Percentiles rank a stretch among this genome's conserved stretches.
Conservation (phyloP, 2,113 vertebrate genomes). For the Trachemys scripta region DNA sequence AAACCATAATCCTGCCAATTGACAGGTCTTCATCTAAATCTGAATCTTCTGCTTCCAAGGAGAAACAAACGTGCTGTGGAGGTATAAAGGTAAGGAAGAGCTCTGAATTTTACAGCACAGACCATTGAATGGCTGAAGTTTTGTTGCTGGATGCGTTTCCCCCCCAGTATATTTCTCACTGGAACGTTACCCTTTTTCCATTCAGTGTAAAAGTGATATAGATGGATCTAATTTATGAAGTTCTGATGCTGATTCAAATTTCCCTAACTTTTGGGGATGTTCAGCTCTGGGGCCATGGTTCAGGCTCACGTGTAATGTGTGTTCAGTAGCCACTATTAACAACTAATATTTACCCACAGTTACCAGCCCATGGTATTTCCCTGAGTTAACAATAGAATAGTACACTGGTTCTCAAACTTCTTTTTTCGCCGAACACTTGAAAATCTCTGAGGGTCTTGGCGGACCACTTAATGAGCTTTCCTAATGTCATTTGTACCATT, state of each 20-base stretch:
- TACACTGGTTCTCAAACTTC: not conserved
- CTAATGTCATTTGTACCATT: too few species aligned
- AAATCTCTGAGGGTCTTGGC: too few species aligned
- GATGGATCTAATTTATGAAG: not conserved
- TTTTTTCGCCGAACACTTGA: too few species aligned
- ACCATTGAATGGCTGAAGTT: not conserved
- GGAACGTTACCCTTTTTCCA: not conserved
- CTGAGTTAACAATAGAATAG: not conserved
- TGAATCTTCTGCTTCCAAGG: conserved; percentile 65
- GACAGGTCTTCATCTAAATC: conserved; percentile 69
- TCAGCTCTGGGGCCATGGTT: not conserved
- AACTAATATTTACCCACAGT: not conserved
- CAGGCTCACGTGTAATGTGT: accelerated
- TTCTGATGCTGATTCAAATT: not conserved
- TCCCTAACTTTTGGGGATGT: accelerated
- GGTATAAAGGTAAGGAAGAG: conserved; percentile 80
- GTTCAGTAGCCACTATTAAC: not conserved
- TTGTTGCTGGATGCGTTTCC: accelerated
- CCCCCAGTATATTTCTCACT: not conserved
- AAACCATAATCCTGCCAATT: conserved; percentile 38
- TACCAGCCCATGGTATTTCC: not conserved
- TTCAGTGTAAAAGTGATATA: not conserved
- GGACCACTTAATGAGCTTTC: too few species aligned
- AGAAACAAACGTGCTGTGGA: conserved; percentile 62
- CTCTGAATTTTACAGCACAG: not conserved